Base-by-base conservation (phyloP, 2,797 vertebrate genomes). In the Antennarius maculatus region DNA sequence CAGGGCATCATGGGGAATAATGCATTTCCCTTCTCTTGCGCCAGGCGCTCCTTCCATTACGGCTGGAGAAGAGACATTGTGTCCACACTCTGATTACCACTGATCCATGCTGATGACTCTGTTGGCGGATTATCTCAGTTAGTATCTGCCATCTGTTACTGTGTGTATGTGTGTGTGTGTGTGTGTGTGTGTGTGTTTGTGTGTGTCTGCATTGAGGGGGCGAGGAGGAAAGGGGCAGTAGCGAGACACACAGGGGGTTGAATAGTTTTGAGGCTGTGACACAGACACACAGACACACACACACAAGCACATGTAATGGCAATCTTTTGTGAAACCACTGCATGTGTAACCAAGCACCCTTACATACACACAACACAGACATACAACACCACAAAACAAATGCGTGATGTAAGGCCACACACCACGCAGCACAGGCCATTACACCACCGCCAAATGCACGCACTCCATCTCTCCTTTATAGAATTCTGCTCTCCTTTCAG, bases 31-130 rank as follows among this genome's bases (percentile, higher is more conserved):
- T 86, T 86, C 86, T 77, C 86, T 81, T 86, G 82, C 84, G 76
- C 86, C 87, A 83, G 75, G 83, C 84, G 59, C 86, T 90, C 81
- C 91, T 89, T 90, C 91, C 89, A 91, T 92, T 91, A 91, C 84
- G 86, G 86, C 86, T 83, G 79, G 87, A 91, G 89, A 91, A 86
- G 88, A 92, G 29, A 63, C 88, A 88, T 93, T 93, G 92, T 90
- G 86, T 93, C 91, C 90, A 90, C 86, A 92, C 90, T 93, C 92
- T 95, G 94, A 95, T 96, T 95, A 94, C 92, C 93, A 92, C 92
- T 94, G 94, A 95, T 96, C 93, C 94, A 92, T 91, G 93, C 92
- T 96, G 94, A 95, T 95, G 93, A 92, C 92, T 93, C 90, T 95
- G 93, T 94, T 95, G 92, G 82, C 84, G 92, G 95, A 95, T 96